Evolutionary conservation across 2,113 vertebrate species (phyloP).

Genomic region (Ptyas mucosa): DNA sequence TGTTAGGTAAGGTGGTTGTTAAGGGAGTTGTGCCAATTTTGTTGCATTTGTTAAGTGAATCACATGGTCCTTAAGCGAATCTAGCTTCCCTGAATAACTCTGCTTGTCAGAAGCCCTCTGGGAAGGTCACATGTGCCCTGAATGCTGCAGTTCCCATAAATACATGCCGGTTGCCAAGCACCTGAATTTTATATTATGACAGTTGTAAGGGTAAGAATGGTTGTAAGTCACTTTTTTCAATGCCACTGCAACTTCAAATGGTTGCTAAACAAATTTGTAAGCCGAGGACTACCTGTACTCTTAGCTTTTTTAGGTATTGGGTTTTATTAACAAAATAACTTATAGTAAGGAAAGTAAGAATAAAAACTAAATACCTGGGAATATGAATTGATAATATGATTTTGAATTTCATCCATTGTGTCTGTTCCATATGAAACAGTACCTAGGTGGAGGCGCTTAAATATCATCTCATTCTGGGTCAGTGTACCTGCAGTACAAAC

Average conservation of each 20-base stretch:
- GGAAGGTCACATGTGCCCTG: not conserved
- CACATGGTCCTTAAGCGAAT: not conserved
- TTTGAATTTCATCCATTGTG: conserved; percentile 98
- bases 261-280: not conserved
- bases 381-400: conserved; percentile 81
- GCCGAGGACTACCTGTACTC: not conserved
- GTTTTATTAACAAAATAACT: not conserved
- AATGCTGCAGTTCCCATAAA: not conserved
- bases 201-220: no score
- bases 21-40: not conserved
- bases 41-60: not conserved
- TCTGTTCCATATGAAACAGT: conserved; percentile 95
- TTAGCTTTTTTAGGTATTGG: not conserved
- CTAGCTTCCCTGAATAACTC: not conserved
- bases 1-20: not conserved
- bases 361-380: conserved; percentile 73
- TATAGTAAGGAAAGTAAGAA: conserved; percentile 5
- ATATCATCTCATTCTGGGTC: conserved; percentile 97
- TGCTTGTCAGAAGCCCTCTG: not conserved
- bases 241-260: not conserved
- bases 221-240: not conserved
- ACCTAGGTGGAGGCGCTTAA: conserved; percentile 93
- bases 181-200: no score
- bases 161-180: no score
- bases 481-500: conserved; percentile 82